Evolutionary conservation across 2,888 invertebrate species (phyloP), one percentile per base, ranked within the genome.

Genomic region (Tenthredo mesomela): DNA sequence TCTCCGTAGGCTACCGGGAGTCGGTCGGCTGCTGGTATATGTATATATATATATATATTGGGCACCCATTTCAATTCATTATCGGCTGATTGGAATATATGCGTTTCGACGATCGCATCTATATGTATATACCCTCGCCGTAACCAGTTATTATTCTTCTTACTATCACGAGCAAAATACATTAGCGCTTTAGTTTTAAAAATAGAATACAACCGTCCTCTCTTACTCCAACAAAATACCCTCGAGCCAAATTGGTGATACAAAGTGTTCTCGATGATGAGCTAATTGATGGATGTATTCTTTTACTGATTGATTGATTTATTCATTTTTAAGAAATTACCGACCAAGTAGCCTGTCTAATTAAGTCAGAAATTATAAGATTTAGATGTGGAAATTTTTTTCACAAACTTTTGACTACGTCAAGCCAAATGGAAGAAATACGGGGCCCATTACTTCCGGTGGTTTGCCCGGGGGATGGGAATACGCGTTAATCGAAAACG

Each of bases 41-140:
- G 4, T 33, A 15, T 67, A 15, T 25, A 25, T 61, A 61, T 70
- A 70, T 71, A 61, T 80, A 40, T 80, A 67, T 82, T 50, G 82
- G 70, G 82, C 82, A 82, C 67, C 70, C 82, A 82, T 82, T 82
- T 82, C 82, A 82, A 82, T 82, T 82, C 82, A 82, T 82, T 82
- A 82, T 82, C 82, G 82, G 67, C 82, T 82, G 82, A 82, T 82
- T 82, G 82, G 82, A 82, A 82, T 82, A 82, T 82, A 82, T 82
- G 82, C 47, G 82, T 82, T 82, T 67, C 82, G 82, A 70, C 82
- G 82, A 82, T 82, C 82, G 82, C 82, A 82, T 82, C 82, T 82
- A 18, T 70, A 82, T 82, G 82, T 58, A 82, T 82, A n/a, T 67
- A 82, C 47, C 15, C 47, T 43, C 47, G 9, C 67, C 47, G 37